Conservation (phyloP, 2,113 vertebrate genomes). For the Gulo gulo region DNA sequence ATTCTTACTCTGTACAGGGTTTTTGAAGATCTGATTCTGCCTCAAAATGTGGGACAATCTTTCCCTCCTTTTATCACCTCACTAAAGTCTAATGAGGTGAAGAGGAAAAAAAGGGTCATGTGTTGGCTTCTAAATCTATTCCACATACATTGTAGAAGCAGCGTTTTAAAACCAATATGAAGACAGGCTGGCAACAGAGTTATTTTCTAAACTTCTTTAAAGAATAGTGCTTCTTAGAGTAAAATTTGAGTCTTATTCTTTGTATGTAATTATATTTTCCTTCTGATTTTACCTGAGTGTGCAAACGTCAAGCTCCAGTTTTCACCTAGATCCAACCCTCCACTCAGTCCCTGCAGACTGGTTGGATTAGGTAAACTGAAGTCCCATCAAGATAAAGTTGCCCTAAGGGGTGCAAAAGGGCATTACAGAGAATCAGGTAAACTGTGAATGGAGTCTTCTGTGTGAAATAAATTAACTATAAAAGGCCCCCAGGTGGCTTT, state of each 20-base stretch:
- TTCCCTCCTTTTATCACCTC: neutral
- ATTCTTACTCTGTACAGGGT: neutral
- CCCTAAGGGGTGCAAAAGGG: neutral
- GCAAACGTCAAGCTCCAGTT: neutral
- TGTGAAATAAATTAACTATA: slow-evolving; percentile 60
- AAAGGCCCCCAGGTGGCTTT: slow-evolving; percentile 60
- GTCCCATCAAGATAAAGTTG: slow-evolving; percentile 39
- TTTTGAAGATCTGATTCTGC: neutral
- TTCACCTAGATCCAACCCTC: neutral
- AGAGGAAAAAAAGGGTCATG: neutral
- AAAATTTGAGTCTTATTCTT: neutral
- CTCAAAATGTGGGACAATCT: neutral
- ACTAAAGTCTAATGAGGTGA: neutral
- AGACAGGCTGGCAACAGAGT: neutral
- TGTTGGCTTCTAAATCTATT: neutral
- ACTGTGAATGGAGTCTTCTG: slow-evolving; percentile 36
- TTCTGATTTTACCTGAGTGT: neutral
- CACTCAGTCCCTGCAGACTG: neutral
- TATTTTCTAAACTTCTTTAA: neutral
- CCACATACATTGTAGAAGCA: neutral
- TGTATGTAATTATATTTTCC: neutral
- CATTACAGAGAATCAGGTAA: slow-evolving; percentile 38
- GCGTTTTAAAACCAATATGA: neutral
- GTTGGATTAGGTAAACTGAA: neutral
- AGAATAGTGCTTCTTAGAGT: neutral